Evolutionary conservation across 2,888 invertebrate species (phyloP).

Genomic region (Argyresthia albistria): DNA sequence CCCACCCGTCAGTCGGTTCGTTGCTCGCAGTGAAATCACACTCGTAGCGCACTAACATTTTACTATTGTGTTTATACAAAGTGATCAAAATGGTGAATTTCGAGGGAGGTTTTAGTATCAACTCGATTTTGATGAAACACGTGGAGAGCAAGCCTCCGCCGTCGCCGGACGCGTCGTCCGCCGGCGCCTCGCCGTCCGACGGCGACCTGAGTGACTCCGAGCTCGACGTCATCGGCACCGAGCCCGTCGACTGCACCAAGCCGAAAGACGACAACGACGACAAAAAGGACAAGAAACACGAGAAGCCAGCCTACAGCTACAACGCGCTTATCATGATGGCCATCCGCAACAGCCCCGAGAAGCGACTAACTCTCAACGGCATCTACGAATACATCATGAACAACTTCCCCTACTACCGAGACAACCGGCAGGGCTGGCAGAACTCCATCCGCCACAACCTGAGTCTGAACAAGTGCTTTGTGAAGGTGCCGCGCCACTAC

Average conservation of each 20-base stretch:
- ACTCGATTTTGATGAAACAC: slow-evolving; percentile 79
- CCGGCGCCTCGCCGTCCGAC: slow-evolving; percentile 48
- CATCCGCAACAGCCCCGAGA: slow-evolving; percentile 88
- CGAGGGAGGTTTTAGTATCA: slow-evolving; percentile 85
- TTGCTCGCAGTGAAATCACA: slow-evolving; percentile 45
- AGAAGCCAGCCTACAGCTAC: slow-evolving; percentile 94
- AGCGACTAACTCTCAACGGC: slow-evolving; percentile 88
- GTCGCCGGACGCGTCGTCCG: slow-evolving; percentile 52
- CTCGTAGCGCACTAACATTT: slow-evolving; percentile 28
- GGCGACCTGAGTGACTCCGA: slow-evolving; percentile 76
- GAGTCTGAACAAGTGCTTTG: slow-evolving; percentile 93
- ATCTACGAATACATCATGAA: slow-evolving; percentile 96
- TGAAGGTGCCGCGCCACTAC: slow-evolving; percentile 92
- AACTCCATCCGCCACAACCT: slow-evolving; percentile 95
- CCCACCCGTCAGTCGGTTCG: slow-evolving; percentile 57
- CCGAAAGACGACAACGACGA: slow-evolving; percentile 44
- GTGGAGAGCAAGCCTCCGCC: slow-evolving; percentile 52
- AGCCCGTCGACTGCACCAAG: slow-evolving; percentile 80
- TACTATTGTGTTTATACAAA: slow-evolving; percentile 8
- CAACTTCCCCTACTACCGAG: slow-evolving; percentile 93
- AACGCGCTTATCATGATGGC: slow-evolving; percentile 98
- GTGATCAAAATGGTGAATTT: slow-evolving; percentile 63
- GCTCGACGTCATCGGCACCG: slow-evolving; percentile 84
- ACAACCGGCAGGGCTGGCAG: slow-evolving; percentile 97
- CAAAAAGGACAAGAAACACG: slow-evolving; percentile 70